These are phyloP conservation scores for Campylomormyrus tamandua DNA, from an alignment of 2,113 vertebrate genomes.

Conservation along the genomic window DNA sequence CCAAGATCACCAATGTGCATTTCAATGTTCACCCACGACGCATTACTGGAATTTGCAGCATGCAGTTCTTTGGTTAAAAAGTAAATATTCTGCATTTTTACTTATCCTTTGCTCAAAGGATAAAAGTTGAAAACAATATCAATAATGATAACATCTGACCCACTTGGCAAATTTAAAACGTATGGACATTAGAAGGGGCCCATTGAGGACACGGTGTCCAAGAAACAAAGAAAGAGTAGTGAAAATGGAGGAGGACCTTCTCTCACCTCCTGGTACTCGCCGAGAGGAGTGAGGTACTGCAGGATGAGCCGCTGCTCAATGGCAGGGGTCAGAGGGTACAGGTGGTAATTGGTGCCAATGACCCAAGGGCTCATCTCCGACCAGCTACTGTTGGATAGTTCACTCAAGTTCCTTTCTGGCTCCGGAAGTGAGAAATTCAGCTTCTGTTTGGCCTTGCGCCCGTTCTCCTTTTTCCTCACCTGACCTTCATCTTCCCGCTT, in stretches of 20 bases:
- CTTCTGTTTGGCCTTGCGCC: constrained; percentile 82
- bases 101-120: neutral
- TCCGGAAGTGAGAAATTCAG: constrained; percentile 80
- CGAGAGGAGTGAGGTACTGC: constrained; percentile 91
- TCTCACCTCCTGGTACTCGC: constrained; percentile 95
- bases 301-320: constrained; percentile 95
- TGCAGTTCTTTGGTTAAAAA: neutral
- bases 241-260: neutral
- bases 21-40: neutral
- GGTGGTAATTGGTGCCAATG: constrained; percentile 92
- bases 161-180: neutral
- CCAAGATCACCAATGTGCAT: neutral
- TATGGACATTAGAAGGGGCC: neutral
- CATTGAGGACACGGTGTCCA: neutral
- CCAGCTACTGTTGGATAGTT: constrained; percentile 98
- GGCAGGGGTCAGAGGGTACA: constrained; percentile 86
- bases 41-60: neutral
- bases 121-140: too few relatives aligned
- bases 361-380: constrained; percentile 99
- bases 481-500: constrained; percentile 55
- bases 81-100: neutral
- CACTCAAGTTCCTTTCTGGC: constrained; percentile 82
- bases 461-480: constrained; percentile 65
- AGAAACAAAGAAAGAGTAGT: neutral
- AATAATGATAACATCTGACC: neutral